Conservation (phyloP, 2,797 vertebrate genomes). For the Rallus crepitans region DNA sequence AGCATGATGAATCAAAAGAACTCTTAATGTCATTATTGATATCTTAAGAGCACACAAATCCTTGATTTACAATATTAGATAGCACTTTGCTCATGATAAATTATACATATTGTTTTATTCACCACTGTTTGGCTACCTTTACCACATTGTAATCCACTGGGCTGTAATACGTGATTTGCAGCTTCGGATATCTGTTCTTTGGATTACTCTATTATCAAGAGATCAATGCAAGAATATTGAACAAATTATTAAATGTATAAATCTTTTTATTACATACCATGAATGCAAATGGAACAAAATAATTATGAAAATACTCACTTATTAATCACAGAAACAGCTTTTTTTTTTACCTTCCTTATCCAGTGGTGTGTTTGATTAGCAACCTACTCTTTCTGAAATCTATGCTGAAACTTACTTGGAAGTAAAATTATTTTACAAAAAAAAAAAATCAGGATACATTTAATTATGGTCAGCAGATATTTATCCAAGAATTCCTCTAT, state of each 20-base stretch:
- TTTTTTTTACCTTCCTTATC: neutral
- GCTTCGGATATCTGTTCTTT: neutral
- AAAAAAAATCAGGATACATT: neutral
- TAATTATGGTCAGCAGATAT: neutral
- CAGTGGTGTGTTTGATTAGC: neutral
- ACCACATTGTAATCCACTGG: neutral
- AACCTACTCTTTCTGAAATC: neutral
- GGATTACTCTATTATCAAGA: neutral
- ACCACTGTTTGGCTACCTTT: neutral
- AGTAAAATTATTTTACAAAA: neutral
- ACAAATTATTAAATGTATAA: neutral
- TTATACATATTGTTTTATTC: neutral
- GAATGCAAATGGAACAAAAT: neutral
- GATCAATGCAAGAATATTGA: neutral
- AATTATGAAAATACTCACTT: neutral
- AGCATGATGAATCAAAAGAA: neutral
- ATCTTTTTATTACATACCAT: neutral
- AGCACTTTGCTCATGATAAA: neutral
- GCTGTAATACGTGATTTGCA: neutral
- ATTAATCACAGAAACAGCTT: neutral
- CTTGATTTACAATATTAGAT: neutral
- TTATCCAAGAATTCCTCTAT: neutral
- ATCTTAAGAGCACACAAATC: neutral
- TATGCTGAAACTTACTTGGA: neutral
- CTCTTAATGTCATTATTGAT: neutral